phyloP scores from a whole-genome alignment of 1,140 invertebrate species.

The Drosophila lini region DNA sequence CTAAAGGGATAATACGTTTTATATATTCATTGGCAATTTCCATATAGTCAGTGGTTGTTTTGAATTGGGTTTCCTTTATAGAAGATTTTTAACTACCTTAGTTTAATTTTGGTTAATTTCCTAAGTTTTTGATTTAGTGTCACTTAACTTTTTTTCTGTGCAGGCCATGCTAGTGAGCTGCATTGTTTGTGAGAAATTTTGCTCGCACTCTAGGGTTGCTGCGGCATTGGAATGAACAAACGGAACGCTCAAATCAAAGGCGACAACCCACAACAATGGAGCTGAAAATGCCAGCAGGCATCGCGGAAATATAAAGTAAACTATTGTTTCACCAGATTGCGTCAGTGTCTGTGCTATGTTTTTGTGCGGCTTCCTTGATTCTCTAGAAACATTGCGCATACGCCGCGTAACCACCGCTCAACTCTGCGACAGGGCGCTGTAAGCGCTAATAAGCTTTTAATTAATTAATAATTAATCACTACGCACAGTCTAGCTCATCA shows the following conservation, averaged over 20 bases:
- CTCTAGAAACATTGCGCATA: constrained; percentile 36
- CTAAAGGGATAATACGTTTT: not conserved
- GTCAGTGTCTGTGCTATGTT: constrained; percentile 31
- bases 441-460: constrained; percentile 72
- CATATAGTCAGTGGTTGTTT: no score
- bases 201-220: constrained; percentile 9
- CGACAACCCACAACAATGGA: constrained; percentile 42
- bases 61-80: no score
- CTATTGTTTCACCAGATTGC: constrained; percentile 38
- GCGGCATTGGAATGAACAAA: constrained; percentile 22
- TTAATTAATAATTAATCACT: constrained; percentile 79
- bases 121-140: not conserved
- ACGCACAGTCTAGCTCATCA: constrained; percentile 41
- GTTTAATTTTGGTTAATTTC: not conserved
- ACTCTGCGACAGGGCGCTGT: constrained; percentile 14
- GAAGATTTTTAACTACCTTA: no score
- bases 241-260: constrained; percentile 51
- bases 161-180: not conserved
- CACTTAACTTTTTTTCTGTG: constrained; percentile 1
- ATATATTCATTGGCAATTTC: not conserved
- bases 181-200: constrained; percentile 45
- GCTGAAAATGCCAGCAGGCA: constrained; percentile 38
- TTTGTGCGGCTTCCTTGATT: constrained; percentile 1
- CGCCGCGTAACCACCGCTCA: constrained; percentile 16
- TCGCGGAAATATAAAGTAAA: constrained; percentile 46